Base-by-base conservation (phyloP, 2,797 vertebrate genomes). In the Poeciliopsis presidionis region DNA sequence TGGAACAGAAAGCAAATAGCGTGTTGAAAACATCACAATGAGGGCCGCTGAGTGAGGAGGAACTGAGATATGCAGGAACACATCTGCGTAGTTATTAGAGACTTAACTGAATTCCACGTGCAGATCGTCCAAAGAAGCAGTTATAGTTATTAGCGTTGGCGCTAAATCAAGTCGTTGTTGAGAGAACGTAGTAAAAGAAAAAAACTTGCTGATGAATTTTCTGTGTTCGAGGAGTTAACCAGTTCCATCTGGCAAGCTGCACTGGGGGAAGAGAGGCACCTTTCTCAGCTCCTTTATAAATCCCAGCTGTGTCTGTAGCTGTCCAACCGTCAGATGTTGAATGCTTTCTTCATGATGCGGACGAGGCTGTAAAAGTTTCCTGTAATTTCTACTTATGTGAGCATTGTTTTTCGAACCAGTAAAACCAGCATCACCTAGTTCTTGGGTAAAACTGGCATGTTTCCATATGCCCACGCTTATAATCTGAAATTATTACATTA, bases 291-390 rank as follows among this genome's bases (percentile, higher is more conserved):
- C 74, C 78, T 91, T 94, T 94, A 95, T 94, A 90, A 92, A 92
- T 90, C 90, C 94, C 94, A 95, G 93, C 93, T 95, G 94, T 91
- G 90, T 84, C 76, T 93, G 92, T 88, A 92, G 88, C 93, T 88
- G 90, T 93, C 87, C 86, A 45, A 79, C 84, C 91, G 90, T 92
- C 92, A 89, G 79, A 90, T 90, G 91, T 74, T 89, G 88, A 93
- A 94, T 94, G 84, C 92, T 90, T 94, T 93, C 90, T 91, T 91
- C 86, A 81, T 94, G 90, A 94, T 92, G 90, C 91, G 82, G 88
- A 80, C 7, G 0, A 87, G 88, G 43, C 88, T 73, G 39, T 95
- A 91, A 95, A 95, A 70, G 84, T 91, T 90, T 92, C 92, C 90
- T 86, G 86, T 89, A 92, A 90, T 93, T 91, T 91, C 90, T 91